These are phyloP conservation scores for Bucco capensis DNA, from an alignment of 2,113 vertebrate genomes.

Conservation along the genomic window DNA sequence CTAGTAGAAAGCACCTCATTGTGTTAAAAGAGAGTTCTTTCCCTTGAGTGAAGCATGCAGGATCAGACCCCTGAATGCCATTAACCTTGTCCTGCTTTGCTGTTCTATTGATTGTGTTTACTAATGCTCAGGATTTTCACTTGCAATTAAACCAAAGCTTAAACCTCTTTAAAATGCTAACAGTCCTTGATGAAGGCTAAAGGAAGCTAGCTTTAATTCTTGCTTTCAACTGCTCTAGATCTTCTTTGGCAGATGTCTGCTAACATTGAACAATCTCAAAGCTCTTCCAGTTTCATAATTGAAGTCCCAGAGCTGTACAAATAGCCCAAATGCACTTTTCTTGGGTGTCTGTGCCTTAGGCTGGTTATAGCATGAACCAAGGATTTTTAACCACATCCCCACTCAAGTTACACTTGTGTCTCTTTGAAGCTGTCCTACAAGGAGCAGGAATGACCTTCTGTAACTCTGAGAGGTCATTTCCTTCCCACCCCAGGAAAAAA, in stretches of 20 bases:
- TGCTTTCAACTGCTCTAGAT: not conserved
- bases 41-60: not conserved
- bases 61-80: not conserved
- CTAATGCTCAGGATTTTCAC: not conserved
- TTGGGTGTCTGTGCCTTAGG: not conserved
- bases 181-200: not conserved
- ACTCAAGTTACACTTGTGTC: not conserved
- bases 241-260: not conserved
- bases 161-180: constrained; percentile 47
- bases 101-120: not conserved
- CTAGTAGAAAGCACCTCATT: not conserved
- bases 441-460: not conserved
- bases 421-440: not conserved
- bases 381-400: not conserved
- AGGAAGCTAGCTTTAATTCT: constrained; percentile 30
- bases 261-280: not conserved
- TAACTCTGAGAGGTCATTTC: not conserved
- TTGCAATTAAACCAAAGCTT: constrained; percentile 50
- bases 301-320: not conserved
- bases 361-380: not conserved
- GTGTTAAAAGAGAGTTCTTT: not conserved
- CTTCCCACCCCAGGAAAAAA: not conserved
- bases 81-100: not conserved
- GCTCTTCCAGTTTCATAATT: not conserved
- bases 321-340: not conserved